Percentiles rank a stretch among this genome's conserved stretches.
Conservation (phyloP, 2,797 vertebrate species). For the Peromyscus attwateri region DNA sequence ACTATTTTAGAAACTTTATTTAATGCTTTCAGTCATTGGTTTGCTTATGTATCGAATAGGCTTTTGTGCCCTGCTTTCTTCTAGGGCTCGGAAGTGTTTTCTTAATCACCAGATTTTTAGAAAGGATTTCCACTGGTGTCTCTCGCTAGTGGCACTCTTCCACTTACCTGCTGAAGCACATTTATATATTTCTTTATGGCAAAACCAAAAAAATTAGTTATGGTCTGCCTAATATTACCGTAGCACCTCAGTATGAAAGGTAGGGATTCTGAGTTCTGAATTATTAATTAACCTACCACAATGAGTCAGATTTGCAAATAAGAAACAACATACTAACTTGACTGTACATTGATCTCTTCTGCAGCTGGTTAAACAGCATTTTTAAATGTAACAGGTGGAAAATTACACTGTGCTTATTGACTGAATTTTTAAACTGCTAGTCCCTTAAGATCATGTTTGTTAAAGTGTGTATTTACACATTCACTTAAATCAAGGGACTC, state of each 20-base stretch:
- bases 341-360: constrained; percentile 85
- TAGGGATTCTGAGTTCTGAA: constrained; percentile 85
- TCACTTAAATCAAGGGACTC: constrained; percentile 88
- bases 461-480: constrained; percentile 87
- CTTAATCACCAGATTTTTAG: constrained; percentile 80
- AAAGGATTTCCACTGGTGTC: constrained; percentile 83
- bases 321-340: constrained; percentile 84
- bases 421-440: constrained; percentile 87
- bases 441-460: constrained; percentile 86
- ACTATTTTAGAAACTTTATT: constrained; percentile 86
- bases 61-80: constrained; percentile 76
- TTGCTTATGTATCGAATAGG: constrained; percentile 83
- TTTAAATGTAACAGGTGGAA: constrained; percentile 84
- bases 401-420: constrained; percentile 86
- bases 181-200: constrained; percentile 84
- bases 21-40: constrained; percentile 83
- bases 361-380: constrained; percentile 84
- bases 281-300: constrained; percentile 83
- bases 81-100: constrained; percentile 75
- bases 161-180: constrained; percentile 86
- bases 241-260: constrained; percentile 85
- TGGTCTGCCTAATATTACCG: constrained; percentile 85
- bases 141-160: constrained; percentile 84
- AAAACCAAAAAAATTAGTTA: constrained; percentile 88
- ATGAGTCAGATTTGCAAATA: constrained; percentile 85